phyloP scores from a whole-genome alignment of 1,140 invertebrate genomes.

The Drosophila pandora region DNA sequence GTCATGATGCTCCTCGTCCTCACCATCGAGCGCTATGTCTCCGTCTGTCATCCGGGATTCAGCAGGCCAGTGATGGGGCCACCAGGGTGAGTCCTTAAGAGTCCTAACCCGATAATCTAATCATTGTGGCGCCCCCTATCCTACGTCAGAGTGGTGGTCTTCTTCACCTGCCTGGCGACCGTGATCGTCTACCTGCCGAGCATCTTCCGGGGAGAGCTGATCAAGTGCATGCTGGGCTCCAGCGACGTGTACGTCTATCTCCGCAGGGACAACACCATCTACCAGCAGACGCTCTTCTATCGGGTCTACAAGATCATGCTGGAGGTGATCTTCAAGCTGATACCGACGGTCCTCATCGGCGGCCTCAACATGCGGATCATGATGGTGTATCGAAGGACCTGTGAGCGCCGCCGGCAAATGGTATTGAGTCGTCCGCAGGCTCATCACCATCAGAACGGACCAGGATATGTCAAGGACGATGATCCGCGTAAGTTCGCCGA shows the following conservation, averaged over 20 bases:
- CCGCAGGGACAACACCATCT: constrained; percentile 85
- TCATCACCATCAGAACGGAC: constrained; percentile 27
- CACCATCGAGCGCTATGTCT: constrained; percentile 91
- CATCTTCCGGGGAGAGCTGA: constrained; percentile 86
- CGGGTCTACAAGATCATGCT: constrained; percentile 87
- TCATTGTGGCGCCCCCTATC: neutral
- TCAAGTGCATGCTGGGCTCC: constrained; percentile 85
- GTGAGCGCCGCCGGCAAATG: constrained; percentile 87
- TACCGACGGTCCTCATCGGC: constrained; percentile 88
- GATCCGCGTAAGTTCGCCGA: constrained; percentile 89
- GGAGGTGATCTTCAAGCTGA: constrained; percentile 88
- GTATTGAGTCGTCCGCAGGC: constrained; percentile 84
- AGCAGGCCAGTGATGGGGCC: constrained; percentile 86
- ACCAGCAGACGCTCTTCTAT: constrained; percentile 85
- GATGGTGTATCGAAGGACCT: constrained; percentile 88
- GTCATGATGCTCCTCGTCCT: constrained; percentile 92
- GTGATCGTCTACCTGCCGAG: constrained; percentile 88
- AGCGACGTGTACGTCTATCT: constrained; percentile 85
- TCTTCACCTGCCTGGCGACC: constrained; percentile 86
- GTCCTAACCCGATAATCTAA: neutral
- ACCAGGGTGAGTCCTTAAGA: constrained; percentile 80
- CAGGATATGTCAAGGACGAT: constrained; percentile 84
- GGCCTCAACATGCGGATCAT: constrained; percentile 89
- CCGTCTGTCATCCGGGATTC: constrained; percentile 91
- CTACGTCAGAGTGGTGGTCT: constrained; percentile 85